Evolutionary conservation across 2,888 invertebrate species (phyloP).

Genomic region (Epinotia bilunana): DNA sequence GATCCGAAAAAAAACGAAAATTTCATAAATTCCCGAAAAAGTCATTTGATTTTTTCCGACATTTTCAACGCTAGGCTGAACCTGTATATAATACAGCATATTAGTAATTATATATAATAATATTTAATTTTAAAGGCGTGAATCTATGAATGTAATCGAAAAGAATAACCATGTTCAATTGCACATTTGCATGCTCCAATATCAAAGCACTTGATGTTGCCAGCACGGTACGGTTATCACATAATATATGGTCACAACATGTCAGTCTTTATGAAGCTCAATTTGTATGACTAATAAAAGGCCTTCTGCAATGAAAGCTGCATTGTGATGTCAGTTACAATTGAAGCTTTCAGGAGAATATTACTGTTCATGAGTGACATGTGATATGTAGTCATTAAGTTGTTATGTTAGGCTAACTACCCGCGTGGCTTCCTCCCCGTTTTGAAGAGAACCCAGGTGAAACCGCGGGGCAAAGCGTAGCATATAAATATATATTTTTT

Average conservation of each 20-base stretch:
- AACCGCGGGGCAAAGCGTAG: no score
- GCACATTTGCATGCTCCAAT: slow-evolving; percentile 9
- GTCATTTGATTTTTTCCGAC: no score
- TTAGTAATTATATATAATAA: no score
- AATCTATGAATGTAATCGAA: no score
- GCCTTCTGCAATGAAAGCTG: slow-evolving; percentile 18
- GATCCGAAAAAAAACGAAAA: no score
- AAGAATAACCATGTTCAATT: neutral
- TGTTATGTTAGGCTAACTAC: neutral
- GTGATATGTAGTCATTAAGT: neutral
- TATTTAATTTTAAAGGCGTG: no score
- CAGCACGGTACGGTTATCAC: slow-evolving; percentile 1
- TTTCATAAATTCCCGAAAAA: no score
- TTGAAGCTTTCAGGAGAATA: slow-evolving; percentile 3
- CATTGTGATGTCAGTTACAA: slow-evolving; percentile 21
- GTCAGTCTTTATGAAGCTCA: slow-evolving; percentile 26
- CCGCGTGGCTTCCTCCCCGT: no score
- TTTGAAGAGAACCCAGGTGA: no score
- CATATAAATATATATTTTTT: no score
- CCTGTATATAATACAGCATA: no score
- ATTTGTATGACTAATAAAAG: slow-evolving; percentile 21
- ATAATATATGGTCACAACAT: slow-evolving; percentile 20
- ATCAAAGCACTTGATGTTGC: slow-evolving; percentile 6
- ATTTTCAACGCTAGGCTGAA: no score
- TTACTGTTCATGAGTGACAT: neutral